A percentile compares a stretch with the other conserved stretches of the same genome.
Evolutionary conservation across 2,113 vertebrate species (phyloP).

Genomic region (human): DNA sequence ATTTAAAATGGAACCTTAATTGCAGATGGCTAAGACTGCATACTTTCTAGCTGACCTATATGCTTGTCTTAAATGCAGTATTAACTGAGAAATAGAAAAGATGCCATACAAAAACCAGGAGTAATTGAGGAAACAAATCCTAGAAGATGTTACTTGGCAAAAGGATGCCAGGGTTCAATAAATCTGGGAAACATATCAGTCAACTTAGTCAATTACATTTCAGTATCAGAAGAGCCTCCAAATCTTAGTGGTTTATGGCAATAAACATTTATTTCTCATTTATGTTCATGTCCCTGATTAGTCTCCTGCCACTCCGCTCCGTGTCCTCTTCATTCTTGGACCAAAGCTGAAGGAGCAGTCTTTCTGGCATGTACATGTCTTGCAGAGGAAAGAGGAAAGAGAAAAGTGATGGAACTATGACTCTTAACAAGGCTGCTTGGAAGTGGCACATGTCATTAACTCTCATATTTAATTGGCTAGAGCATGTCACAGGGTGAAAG

Average conservation of each 20-base stretch:
- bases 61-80: not conserved
- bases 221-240: not conserved
- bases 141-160: not conserved
- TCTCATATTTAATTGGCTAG: not conserved
- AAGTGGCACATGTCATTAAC: not conserved
- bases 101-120: not conserved
- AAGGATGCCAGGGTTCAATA: not conserved
- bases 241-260: not conserved
- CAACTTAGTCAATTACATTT: not conserved
- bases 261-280: not conserved
- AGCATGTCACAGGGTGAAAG: not conserved
- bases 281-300: not conserved
- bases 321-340: not conserved
- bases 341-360: not conserved
- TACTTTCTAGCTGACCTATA: slow-evolving; percentile 7
- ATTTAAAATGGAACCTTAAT: slow-evolving; percentile 6
- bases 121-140: slow-evolving; percentile 25
- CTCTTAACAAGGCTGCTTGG: not conserved
- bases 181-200: not conserved
- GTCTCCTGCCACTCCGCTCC: not conserved
- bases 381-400: not conserved
- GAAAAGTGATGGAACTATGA: not conserved
- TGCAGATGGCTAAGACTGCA: not conserved
- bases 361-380: not conserved
- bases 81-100: slow-evolving; percentile 28